Evolutionary conservation across 2,797 vertebrate genomes (phyloP).

Genomic region (Melopsittacus undulatus): DNA sequence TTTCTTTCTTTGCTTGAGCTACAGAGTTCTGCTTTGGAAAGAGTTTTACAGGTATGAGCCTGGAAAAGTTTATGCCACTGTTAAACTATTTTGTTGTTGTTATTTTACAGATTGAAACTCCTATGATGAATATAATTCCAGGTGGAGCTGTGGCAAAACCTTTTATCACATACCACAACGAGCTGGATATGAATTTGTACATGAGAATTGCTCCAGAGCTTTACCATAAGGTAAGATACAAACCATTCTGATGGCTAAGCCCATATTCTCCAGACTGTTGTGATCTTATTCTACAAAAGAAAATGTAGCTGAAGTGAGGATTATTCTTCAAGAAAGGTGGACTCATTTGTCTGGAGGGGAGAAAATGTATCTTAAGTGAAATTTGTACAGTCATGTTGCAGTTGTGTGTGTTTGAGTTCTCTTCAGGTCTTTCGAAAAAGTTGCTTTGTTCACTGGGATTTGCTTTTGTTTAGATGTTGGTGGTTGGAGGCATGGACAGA

Average conservation of each 20-base stretch:
- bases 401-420: background rate
- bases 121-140: conserved; percentile 98
- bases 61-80: background rate
- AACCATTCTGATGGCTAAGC: background rate
- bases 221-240: conserved; percentile 91
- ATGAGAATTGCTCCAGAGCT: conserved; percentile 99
- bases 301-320: background rate
- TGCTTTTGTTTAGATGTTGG: conserved; percentile 86
- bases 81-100: background rate
- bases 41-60: background rate
- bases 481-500: conserved; percentile 95
- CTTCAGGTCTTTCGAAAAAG: background rate
- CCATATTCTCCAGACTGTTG: background rate
- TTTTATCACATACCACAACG: conserved; percentile 96
- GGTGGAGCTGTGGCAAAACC: conserved; percentile 95
- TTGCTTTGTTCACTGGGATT: background rate
- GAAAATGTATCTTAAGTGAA: background rate
- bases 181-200: conserved; percentile 95
- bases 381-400: background rate
- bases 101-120: conserved; percentile 90
- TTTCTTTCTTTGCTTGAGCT: background rate
- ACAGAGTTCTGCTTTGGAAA: background rate
- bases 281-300: background rate
- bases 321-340: background rate
- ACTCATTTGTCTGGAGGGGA: background rate